Evolutionary conservation across 2,797 vertebrate genomes (phyloP).

Genomic region (Champsocephalus gunnari): DNA sequence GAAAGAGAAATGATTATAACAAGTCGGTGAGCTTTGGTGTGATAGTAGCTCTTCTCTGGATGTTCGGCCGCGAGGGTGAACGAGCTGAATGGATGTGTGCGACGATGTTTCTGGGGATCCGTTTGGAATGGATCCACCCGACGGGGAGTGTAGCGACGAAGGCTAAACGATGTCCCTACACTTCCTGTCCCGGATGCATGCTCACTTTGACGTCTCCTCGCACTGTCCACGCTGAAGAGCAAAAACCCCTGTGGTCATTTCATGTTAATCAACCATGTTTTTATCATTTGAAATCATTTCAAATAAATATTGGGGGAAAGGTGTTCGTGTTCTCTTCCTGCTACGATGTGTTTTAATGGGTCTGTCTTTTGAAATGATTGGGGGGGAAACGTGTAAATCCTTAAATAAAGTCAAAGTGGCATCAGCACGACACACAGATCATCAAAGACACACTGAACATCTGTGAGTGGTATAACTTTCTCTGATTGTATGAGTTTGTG

Average conservation of each 20-base stretch:
- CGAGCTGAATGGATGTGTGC: slow-evolving; percentile 36
- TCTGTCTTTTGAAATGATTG: neutral
- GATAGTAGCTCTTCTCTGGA: slow-evolving; percentile 53
- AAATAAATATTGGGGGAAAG: slow-evolving; percentile 78
- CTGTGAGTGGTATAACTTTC: too few species aligned
- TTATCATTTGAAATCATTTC: slow-evolving; percentile 80
- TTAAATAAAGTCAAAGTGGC: too few species aligned
- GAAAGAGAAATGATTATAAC: slow-evolving; percentile 75
- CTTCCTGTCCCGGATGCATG: slow-evolving; percentile 35
- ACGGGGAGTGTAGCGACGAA: neutral
- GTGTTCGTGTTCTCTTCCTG: neutral
- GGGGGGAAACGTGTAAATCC: neutral
- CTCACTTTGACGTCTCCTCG: slow-evolving; percentile 37
- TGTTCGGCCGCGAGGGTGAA: slow-evolving; percentile 45
- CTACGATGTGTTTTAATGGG: neutral
- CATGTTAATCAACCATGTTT: slow-evolving; percentile 81
- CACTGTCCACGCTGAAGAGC: slow-evolving; percentile 40
- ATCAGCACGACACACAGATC: too few species aligned
- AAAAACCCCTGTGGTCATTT: slow-evolving; percentile 61
- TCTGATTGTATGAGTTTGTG: too few species aligned
- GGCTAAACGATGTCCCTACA: neutral
- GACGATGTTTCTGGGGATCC: slow-evolving; percentile 32
- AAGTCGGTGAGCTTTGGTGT: slow-evolving; percentile 61
- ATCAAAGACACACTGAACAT: too few species aligned
- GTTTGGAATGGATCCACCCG: slow-evolving; percentile 2